Percentiles rank a stretch among this genome's conserved stretches.
phyloP scores from a whole-genome alignment of 2,888 invertebrate genomes.

The Mechanitis mazaeus region DNA sequence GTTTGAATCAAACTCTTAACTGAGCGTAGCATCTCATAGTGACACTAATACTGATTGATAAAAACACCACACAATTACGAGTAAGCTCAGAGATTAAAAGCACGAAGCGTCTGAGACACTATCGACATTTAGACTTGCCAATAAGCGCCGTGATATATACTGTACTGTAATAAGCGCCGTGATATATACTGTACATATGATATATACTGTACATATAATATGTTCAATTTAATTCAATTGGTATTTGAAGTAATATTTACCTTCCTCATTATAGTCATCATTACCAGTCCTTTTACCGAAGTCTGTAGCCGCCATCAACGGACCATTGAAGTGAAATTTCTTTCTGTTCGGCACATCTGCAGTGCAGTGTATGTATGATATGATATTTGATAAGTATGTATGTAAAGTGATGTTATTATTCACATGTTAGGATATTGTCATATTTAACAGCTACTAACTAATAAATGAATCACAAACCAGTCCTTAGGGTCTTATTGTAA shows the following conservation, averaged over 20 bases:
- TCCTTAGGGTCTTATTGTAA: slow-evolving; percentile 2
- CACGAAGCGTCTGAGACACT: background rate
- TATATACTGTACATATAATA: background rate
- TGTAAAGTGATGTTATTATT: background rate
- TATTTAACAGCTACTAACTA: slow-evolving; percentile 1
- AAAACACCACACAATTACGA: background rate
- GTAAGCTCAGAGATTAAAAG: background rate
- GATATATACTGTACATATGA: background rate
- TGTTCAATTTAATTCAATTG: too few species aligned
- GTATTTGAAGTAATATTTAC: slow-evolving; percentile 39
- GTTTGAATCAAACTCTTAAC: background rate
- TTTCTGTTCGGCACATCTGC: slow-evolving; percentile 41
- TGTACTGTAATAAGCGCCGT: background rate
- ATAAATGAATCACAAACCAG: slow-evolving; percentile 14
- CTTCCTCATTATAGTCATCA: slow-evolving; percentile 54
- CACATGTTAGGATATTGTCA: background rate
- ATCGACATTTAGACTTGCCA: too few species aligned
- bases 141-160: background rate
- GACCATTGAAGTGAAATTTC: slow-evolving; percentile 56
- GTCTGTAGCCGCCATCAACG: slow-evolving; percentile 54
- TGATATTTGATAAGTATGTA: slow-evolving; percentile 16
- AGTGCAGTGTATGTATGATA: slow-evolving; percentile 28
- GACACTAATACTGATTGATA: background rate
- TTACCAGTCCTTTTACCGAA: slow-evolving; percentile 64
- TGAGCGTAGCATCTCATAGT: background rate